Conservation (phyloP, 2,797 vertebrate genomes). For the Cercopithecus neglectus region DNA sequence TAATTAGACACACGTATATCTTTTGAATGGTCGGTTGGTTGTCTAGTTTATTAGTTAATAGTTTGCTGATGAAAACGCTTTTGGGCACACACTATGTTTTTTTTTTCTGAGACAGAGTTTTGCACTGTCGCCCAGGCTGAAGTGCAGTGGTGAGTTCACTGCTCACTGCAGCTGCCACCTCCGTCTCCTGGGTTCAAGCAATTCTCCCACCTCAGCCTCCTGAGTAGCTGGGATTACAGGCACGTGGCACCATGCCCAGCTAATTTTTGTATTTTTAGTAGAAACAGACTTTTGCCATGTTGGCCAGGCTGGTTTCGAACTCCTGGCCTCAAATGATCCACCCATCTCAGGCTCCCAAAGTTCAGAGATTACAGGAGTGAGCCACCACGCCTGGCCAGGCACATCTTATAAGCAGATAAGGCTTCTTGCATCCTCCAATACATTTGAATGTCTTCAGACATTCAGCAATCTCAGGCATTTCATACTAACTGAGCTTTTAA, state of each 20-base stretch:
- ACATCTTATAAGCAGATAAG: neutral
- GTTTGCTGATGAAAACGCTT: neutral
- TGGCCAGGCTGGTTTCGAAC: neutral
- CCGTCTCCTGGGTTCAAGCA: too few species aligned
- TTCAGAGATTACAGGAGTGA: neutral
- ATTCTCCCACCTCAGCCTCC: neutral
- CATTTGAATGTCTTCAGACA: neutral
- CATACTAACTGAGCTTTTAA: neutral
- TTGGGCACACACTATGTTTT: neutral
- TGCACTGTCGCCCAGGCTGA: neutral
- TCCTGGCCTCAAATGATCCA: neutral
- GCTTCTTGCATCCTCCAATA: neutral
- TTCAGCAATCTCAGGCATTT: neutral
- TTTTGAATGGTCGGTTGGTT: neutral
- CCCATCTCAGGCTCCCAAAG: neutral
- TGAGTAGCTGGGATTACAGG: neutral
- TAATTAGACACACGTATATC: neutral
- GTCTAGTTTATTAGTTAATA: neutral
- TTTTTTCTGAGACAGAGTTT: neutral
- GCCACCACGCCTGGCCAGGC: neutral
- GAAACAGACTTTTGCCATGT: neutral
- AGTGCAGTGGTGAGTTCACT: rapidly evolving
- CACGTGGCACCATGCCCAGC: neutral
- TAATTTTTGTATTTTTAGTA: neutral
- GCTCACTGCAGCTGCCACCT: neutral